Evolutionary conservation across 2,888 invertebrate species (phyloP), one percentile per base, ranked within the genome.

Genomic region (Mimumesa dahlbomi): DNA sequence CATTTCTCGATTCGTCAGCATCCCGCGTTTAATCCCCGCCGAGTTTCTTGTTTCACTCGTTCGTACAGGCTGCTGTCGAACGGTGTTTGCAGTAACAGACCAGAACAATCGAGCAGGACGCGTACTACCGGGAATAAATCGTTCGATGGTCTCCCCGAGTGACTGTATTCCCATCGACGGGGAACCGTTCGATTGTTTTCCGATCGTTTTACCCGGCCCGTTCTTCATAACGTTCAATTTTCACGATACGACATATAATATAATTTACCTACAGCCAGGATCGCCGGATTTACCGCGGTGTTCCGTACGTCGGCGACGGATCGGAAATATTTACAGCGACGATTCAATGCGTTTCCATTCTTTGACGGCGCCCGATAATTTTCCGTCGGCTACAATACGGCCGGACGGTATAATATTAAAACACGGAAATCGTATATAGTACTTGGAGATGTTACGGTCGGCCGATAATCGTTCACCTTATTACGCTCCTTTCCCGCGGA

Each of bases 81-180:
- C n/a, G 19, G 0, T 6, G 40, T 54, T 54, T 9, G 21, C 19
- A 9, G 34, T 34, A 49, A 36, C 18, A 31, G 4, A 7, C 13
- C 25, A 2, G 45, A 45, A 49, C 42, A 34, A 49, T 34, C 25
- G 42, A 54, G 11, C 13, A 21, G n/a, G n/a, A 49, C 6, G 11
- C 14, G 31, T 9, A n/a, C 1, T 2, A 5, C 5, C 14, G 45
- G 25, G 57, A 57, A 52, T 52, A 61, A 52, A 36, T 61, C 61
- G 50, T 36, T 29, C 36, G 34, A 50, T 42, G 18, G n/a, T 16
- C n/a, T 42, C 29, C 40, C 42, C 29, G 53, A 38, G 38, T 18
- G 40, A 29, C 42, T 54, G 40, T 25, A n/a, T 43, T 42, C 11
- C 42, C 18, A 19, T 49, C 36, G 34, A 9, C 42, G 22, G 2